These are phyloP conservation scores for Melanocharis versteri DNA, from an alignment of 2,113 vertebrate species.

Conservation along the genomic window DNA sequence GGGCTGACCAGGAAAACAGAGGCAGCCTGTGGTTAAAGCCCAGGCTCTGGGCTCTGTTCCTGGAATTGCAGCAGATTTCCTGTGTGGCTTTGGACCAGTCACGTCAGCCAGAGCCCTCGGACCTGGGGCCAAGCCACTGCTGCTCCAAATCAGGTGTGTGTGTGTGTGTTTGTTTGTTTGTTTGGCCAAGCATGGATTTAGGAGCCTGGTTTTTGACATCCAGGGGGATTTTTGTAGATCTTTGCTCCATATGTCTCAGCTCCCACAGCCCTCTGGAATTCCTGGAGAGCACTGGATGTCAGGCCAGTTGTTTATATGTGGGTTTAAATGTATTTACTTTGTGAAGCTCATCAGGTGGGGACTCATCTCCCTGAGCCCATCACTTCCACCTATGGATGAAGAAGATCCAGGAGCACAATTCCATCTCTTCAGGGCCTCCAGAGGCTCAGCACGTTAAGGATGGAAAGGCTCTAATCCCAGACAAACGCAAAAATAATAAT, in stretches of 20 bases:
- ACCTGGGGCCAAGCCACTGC: slow-evolving; percentile 17
- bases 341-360: not conserved
- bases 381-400: not conserved
- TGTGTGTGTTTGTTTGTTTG: not conserved
- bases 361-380: not conserved
- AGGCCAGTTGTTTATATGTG: accelerated
- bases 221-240: accelerated
- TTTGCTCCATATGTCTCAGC: not conserved
- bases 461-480: not conserved
- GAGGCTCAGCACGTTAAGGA: not conserved
- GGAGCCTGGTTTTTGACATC: not conserved
- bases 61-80: slow-evolving; percentile 54
- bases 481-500: not conserved
- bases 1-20: not conserved
- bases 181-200: not conserved
- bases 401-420: not conserved
- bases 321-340: not conserved
- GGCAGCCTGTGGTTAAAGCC: not conserved
- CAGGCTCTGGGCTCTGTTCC: slow-evolving; percentile 22
- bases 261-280: not conserved
- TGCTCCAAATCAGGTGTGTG: slow-evolving; percentile 14
- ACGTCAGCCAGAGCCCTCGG: slow-evolving; percentile 18
- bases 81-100: slow-evolving; percentile 36
- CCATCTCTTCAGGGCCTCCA: not conserved
- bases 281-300: not conserved